phyloP scores from a whole-genome alignment of 2,797 vertebrate species.

The Pangasius larnaudii region DNA sequence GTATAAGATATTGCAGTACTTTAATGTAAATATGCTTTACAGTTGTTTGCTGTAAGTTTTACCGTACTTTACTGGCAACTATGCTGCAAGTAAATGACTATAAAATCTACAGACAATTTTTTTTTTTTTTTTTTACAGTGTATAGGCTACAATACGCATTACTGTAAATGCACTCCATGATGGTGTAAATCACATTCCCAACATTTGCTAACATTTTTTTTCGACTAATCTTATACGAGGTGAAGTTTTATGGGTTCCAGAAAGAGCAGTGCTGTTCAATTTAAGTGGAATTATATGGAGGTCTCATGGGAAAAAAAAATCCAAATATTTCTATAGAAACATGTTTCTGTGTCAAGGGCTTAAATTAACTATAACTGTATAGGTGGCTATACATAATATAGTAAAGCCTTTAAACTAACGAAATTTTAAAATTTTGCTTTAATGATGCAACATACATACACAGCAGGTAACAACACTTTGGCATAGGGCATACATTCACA shows the following conservation, averaged over 20 bases:
- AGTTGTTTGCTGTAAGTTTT: too few species aligned
- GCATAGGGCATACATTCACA: background rate
- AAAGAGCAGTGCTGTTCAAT: background rate
- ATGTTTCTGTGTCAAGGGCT: background rate
- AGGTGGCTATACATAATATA: background rate
- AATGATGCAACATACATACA: background rate
- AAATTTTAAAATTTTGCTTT: background rate
- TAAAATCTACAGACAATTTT: too few species aligned
- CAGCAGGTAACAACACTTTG: background rate
- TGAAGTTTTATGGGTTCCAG: background rate
- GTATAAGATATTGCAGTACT: too few species aligned
- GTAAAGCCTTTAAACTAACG: background rate
- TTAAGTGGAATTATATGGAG: background rate
- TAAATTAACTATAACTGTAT: too few species aligned
- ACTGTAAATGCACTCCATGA: background rate
- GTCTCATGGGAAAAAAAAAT: background rate
- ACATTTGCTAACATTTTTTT: background rate
- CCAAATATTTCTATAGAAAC: background rate
- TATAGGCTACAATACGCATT: background rate
- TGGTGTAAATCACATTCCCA: background rate
- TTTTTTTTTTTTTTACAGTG: too few species aligned
- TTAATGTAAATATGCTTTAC: too few species aligned
- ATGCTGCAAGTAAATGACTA: too few species aligned
- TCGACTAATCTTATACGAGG: background rate
- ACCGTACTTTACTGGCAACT: too few species aligned